A percentile compares a stretch with the other conserved stretches of the same genome.
Evolutionary conservation across 2,888 invertebrate genomes (phyloP).

Genomic region (Calameuta filiformis): DNA sequence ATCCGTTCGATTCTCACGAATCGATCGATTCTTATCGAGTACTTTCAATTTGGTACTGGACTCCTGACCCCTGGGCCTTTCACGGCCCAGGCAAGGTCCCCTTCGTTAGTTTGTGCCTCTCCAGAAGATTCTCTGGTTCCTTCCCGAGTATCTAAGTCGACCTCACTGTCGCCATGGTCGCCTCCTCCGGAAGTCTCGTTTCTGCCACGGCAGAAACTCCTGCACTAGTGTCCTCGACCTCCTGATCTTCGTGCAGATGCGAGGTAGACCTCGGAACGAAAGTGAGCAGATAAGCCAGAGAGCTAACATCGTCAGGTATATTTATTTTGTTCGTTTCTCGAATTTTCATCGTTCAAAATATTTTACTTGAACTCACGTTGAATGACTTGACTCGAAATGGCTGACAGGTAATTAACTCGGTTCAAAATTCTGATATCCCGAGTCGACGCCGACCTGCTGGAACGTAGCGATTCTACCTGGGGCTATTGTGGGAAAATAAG

Average conservation of each 20-base stretch:
- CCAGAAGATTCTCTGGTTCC: not conserved
- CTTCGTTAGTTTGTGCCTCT: not conserved
- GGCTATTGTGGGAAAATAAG: not conserved
- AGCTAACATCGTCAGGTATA: conserved; percentile 10
- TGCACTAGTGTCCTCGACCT: conserved; percentile 16
- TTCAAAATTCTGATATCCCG: not conserved
- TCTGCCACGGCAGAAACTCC: not conserved
- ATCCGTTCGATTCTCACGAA: not conserved
- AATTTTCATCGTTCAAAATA: not conserved
- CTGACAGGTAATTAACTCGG: not conserved
- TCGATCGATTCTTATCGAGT: not conserved
- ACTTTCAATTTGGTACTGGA: not conserved
- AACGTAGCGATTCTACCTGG: not conserved
- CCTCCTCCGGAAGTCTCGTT: not conserved
- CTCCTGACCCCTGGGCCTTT: not conserved
- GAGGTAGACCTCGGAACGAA: conserved; percentile 15
- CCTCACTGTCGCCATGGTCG: not conserved
- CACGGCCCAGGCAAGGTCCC: not conserved
- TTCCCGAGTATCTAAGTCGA: not conserved
- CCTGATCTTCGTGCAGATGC: conserved; percentile 10
- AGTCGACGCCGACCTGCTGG: not conserved
- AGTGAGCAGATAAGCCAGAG: conserved; percentile 9
- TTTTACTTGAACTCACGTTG: not conserved
- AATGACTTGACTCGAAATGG: not conserved
- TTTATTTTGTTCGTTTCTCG: not conserved